phyloP scores from a whole-genome alignment of 2,113 vertebrate species.

The Hyperoodon ampullatus region DNA sequence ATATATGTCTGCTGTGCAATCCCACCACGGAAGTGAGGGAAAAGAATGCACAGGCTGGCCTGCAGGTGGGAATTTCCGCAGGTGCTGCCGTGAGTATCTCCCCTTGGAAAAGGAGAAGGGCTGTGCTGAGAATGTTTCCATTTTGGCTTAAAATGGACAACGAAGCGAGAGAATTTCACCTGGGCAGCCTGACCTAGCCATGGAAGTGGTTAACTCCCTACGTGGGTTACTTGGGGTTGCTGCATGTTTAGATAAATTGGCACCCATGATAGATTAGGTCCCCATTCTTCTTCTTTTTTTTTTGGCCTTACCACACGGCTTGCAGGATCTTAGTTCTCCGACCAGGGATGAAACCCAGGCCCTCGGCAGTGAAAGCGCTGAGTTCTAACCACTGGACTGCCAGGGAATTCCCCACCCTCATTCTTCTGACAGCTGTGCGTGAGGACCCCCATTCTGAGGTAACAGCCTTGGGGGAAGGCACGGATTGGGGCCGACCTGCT shows the following conservation, averaged over 20 bases:
- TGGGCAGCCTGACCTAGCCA: neutral
- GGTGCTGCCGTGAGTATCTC: neutral
- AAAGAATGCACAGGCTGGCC: neutral
- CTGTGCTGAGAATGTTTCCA: neutral
- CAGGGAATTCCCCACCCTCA: neutral
- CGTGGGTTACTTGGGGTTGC: neutral
- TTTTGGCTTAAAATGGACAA: slow-evolving; percentile 8
- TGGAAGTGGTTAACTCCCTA: neutral
- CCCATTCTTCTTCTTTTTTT: neutral
- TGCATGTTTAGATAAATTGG: neutral
- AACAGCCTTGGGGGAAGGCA: neutral
- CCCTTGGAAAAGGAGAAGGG: neutral
- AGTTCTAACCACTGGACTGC: neutral
- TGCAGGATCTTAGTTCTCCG: neutral
- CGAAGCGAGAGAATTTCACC: neutral
- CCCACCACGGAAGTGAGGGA: neutral
- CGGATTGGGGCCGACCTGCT: neutral
- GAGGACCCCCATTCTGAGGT: neutral
- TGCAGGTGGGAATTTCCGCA: neutral
- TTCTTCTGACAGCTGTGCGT: neutral
- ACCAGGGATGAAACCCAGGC: neutral
- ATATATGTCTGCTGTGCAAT: neutral
- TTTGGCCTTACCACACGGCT: neutral
- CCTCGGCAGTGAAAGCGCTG: neutral
- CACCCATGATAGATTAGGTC: neutral